Conservation (phyloP, 2,888 invertebrate species). For the Galeruca laticollis region DNA sequence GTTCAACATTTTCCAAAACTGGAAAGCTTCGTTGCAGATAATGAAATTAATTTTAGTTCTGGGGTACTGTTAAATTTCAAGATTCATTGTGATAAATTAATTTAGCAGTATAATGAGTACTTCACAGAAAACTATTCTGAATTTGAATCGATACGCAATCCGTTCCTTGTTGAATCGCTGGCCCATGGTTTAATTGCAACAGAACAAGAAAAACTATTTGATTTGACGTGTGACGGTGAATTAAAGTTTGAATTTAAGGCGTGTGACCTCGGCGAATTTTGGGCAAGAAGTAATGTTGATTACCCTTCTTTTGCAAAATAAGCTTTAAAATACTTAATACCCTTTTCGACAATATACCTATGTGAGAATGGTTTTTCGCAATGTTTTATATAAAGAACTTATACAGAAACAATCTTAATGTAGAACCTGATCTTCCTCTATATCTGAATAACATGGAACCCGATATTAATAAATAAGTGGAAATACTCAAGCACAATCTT, state of each 20-base stretch:
- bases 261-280: too few relatives aligned
- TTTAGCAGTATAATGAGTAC: background rate
- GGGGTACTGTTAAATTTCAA: background rate
- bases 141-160: conserved; percentile 1
- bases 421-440: too few relatives aligned
- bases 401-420: too few relatives aligned
- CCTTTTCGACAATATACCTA: too few relatives aligned
- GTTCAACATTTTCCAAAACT: background rate
- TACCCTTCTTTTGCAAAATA: too few relatives aligned
- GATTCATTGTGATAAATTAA: background rate
- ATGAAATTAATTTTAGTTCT: background rate
- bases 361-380: too few relatives aligned
- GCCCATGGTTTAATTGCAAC: background rate
- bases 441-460: too few relatives aligned
- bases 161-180: background rate
- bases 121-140: conserved; percentile 3
- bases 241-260: background rate
- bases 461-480: too few relatives aligned
- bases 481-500: too few relatives aligned
- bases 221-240: background rate
- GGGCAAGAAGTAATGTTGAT: too few relatives aligned
- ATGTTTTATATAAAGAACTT: too few relatives aligned
- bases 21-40: background rate
- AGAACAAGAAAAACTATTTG: background rate
- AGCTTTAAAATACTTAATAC: too few relatives aligned